phyloP scores from a whole-genome alignment of 2,113 vertebrate genomes.

The Typhlomys cinereus region DNA sequence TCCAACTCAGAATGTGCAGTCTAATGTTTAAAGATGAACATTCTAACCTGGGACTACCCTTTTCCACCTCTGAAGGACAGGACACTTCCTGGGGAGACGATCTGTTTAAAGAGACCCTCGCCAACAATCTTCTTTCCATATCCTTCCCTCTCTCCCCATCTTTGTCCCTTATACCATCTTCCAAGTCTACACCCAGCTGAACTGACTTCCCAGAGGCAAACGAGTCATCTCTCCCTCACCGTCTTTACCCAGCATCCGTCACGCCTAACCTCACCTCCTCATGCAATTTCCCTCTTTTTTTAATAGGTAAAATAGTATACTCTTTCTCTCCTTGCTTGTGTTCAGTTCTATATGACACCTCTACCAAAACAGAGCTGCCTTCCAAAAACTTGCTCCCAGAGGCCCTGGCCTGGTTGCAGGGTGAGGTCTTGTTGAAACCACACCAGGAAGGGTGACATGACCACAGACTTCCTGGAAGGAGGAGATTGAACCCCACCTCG shows the following conservation, averaged over 20 bases:
- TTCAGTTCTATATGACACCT: constrained; percentile 27
- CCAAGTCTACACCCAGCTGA: not conserved
- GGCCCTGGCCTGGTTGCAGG: constrained; percentile 50
- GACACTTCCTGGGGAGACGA: not conserved
- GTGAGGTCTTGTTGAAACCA: constrained; percentile 66
- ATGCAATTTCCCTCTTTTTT: not conserved
- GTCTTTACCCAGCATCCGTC: not conserved
- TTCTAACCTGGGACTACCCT: too few relatives aligned
- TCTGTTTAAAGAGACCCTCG: not conserved
- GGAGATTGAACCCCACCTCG: constrained; percentile 53
- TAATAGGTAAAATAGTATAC: constrained; percentile 2
- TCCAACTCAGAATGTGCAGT: not conserved
- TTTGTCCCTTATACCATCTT: not conserved
- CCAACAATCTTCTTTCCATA: not conserved
- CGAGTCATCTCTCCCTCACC: not conserved
- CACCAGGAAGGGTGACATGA: constrained; percentile 66
- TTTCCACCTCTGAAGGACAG: not conserved
- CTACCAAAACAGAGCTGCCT: constrained; percentile 51
- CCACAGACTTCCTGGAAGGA: constrained; percentile 69
- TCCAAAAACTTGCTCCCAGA: constrained; percentile 16
- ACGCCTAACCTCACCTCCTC: not conserved
- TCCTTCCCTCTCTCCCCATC: not conserved
- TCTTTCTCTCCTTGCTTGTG: not conserved
- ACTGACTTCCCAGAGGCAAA: not conserved
- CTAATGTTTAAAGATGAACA: not conserved